Evolutionary conservation across 2,113 vertebrate species (phyloP), one percentile per base, ranked within the genome.

Genomic region (Pomatostomus ruficeps): DNA sequence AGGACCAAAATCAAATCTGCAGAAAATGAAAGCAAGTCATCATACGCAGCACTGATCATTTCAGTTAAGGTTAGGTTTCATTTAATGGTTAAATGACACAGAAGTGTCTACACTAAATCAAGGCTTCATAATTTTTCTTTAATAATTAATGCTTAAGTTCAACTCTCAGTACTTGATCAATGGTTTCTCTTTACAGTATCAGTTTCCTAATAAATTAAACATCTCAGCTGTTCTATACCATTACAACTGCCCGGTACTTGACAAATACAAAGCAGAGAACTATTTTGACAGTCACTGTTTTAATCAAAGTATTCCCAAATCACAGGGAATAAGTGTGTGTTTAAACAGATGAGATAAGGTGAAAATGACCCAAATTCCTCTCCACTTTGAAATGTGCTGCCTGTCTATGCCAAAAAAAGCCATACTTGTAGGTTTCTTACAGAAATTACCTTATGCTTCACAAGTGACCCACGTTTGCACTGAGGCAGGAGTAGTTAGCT

Each of bases 151-250:
- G 18, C 31, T 85, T 79, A 74, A 48, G 73, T 35, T 89, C 43
- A 85, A 45, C 25, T 68, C 40, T 45, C 1, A 0, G 25, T 48
- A 75, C 62, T 25, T 65, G 57, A 67, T 22, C 54, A 65, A 24
- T 3, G 76, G 82, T 45, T 92, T 89, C 75, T 83, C 46, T 79
- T 87, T 85, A 88, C 46, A 35, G 63, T 70, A 88, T 73, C 63
- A 38, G 38, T 70, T 94, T 88, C 82, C n/a, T 93, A 68, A 91
- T 95, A 36, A 91, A 95, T 89, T 79, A 91, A 93, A 80, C 38
- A 83, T 58, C 33, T 58, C 42, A 88, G 33, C 24, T 73, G 33
- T 83, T 65, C 71, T 62, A 21, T 57, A 82, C 43, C 22, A 36
- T 54, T 79, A 83, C 36, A 66, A 5, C 12, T 61, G 29, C 66